A percentile compares a stretch with the other conserved stretches of the same genome.
These are phyloP conservation scores for Drosophila tsacasi DNA, from an alignment of 1,140 invertebrate genomes.

Conservation along the genomic window DNA sequence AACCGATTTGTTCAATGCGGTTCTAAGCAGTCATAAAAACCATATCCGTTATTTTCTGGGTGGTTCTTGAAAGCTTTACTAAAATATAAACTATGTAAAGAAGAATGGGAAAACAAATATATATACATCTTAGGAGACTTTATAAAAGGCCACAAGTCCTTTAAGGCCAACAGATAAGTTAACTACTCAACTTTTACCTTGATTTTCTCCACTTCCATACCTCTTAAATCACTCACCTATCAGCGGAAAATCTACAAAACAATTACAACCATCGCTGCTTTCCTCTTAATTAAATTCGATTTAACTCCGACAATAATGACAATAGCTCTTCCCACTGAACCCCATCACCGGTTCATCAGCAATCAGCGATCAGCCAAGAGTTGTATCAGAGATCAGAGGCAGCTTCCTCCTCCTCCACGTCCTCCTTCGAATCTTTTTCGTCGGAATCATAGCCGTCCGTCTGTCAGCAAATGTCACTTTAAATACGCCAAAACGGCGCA, in stretches of 20 bases:
- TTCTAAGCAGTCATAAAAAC: conserved; percentile 8
- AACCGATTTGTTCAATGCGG: conserved; percentile 62
- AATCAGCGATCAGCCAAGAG: conserved; percentile 21
- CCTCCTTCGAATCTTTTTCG: conserved; percentile 13
- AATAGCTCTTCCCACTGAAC: conserved; percentile 36
- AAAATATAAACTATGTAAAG: background rate
- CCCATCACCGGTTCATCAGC: conserved; percentile 7
- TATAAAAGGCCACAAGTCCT: background rate
- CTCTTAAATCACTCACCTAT: conserved; percentile 3
- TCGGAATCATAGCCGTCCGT: conserved; percentile 44
- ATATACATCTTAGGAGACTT: too few species aligned
- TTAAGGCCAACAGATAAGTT: background rate
- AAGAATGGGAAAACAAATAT: background rate
- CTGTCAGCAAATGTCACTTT: conserved; percentile 82
- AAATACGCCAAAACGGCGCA: conserved; percentile 81
- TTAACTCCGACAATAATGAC: conserved; percentile 31
- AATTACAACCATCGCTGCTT: conserved; percentile 61
- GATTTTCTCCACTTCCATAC: background rate
- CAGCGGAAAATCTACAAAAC: conserved; percentile 56
- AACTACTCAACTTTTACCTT: background rate
- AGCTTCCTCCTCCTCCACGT: conserved; percentile 11
- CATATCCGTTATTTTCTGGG: conserved; percentile 31
- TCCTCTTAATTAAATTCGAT: conserved; percentile 72
- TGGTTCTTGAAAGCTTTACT: conserved; percentile 11
- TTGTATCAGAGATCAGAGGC: conserved; percentile 34